These are phyloP conservation scores for Rousettus leschenaultii DNA, from an alignment of 2,113 vertebrate genomes.

Conservation along the genomic window DNA sequence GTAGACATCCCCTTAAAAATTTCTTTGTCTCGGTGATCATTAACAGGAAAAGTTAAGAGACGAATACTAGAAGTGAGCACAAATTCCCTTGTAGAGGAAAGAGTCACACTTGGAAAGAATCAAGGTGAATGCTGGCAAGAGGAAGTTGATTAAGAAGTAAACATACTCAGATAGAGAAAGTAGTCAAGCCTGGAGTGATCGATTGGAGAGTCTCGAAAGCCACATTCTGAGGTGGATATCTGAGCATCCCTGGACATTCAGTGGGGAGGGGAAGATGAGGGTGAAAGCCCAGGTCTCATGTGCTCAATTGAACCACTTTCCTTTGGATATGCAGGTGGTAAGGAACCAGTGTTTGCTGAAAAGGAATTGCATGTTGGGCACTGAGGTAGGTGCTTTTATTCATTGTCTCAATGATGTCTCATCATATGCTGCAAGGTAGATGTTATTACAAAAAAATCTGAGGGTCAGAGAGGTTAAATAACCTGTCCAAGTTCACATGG, in stretches of 20 bases:
- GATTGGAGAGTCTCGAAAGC: neutral
- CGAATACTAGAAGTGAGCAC: slow-evolving; percentile 55
- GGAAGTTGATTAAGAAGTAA: slow-evolving; percentile 50
- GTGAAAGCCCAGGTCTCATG: neutral
- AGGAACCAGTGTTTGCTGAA: neutral
- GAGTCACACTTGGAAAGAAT: neutral
- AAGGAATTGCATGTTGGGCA: neutral
- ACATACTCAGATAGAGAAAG: neutral
- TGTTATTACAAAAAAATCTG: slow-evolving; percentile 33
- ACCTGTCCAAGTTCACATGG: neutral
- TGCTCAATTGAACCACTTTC: neutral
- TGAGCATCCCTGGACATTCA: neutral
- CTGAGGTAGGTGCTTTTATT: neutral
- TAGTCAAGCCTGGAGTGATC: neutral
- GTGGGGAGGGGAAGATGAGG: neutral
- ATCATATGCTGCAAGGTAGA: slow-evolving; percentile 11
- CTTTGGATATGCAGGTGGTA: neutral
- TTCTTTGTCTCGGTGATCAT: slow-evolving; percentile 61
- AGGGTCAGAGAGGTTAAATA: slow-evolving; percentile 36
- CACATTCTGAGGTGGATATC: neutral
- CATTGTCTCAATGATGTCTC: slow-evolving; percentile 36
- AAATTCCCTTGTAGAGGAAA: slow-evolving; percentile 49
- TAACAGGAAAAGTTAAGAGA: slow-evolving; percentile 54
- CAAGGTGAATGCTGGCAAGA: slow-evolving; percentile 47
- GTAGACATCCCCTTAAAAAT: slow-evolving; percentile 60